A percentile compares a stretch with the other conserved stretches of the same genome.
These are phyloP conservation scores for Morbakka virulenta DNA, from an alignment of 30 jellyfish, hydroid and myxozoan species.

Conservation along the genomic window DNA sequence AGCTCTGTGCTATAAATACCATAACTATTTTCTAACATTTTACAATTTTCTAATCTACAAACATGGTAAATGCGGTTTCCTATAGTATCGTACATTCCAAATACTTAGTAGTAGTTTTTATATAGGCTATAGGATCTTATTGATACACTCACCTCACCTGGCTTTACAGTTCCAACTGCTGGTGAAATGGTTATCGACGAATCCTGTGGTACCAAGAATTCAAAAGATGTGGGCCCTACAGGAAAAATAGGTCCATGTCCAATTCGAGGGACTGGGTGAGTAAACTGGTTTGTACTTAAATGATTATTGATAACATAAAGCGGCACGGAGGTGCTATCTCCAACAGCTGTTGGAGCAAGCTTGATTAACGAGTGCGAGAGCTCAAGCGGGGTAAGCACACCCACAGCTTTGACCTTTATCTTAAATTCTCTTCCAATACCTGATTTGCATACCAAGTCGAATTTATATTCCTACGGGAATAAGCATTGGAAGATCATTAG, in stretches of 20 bases:
- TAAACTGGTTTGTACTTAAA: conserved; percentile 61
- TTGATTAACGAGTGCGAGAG: conserved; percentile 67
- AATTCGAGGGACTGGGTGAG: conserved; percentile 85
- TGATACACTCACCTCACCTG: conserved; percentile 87
- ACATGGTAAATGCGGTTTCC: too few species aligned
- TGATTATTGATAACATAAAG: conserved; percentile 69
- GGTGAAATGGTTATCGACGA: conserved; percentile 80
- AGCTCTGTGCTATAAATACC: too few species aligned
- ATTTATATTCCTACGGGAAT: conserved; percentile 57
- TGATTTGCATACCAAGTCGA: conserved; percentile 80
- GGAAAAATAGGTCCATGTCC: conserved; percentile 88
- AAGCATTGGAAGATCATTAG: not conserved
- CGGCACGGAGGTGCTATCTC: conserved; percentile 64
- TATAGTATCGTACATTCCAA: too few species aligned
- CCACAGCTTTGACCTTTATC: conserved; percentile 75
- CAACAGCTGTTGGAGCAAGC: conserved; percentile 83
- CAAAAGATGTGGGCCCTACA: conserved; percentile 88
- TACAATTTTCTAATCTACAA: too few species aligned
- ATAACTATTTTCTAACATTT: too few species aligned
- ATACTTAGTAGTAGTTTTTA: too few species aligned
- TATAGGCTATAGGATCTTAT: not conserved
- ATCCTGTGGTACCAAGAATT: conserved; percentile 60
- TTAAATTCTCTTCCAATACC: conserved; percentile 87
- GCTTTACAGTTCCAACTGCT: conserved; percentile 71
- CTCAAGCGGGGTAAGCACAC: conserved; percentile 78